Percentiles rank a stretch among this genome's conserved stretches.
Evolutionary conservation across 1,140 invertebrate species (phyloP).

Genomic region (Euwallacea similis): DNA sequence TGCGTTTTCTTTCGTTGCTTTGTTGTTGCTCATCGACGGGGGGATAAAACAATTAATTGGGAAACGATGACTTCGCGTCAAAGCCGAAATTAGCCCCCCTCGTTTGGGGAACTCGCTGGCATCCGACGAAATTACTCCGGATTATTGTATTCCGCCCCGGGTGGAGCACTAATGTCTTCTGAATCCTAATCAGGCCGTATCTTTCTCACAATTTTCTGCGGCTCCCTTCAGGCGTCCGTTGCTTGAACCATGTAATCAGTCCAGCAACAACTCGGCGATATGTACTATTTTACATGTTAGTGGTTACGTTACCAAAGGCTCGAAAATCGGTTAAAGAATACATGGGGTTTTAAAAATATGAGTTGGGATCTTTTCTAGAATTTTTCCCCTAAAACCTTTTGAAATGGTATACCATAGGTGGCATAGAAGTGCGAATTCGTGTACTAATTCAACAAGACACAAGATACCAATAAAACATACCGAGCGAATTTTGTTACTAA

Average conservation of each 20-base stretch:
- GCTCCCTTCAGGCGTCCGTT: slow-evolving; percentile 14
- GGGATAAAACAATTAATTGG: neutral
- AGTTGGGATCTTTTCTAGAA: too few relatives aligned
- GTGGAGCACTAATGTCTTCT: slow-evolving; percentile 30
- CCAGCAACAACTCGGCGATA: slow-evolving; percentile 5
- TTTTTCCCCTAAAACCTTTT: too few relatives aligned
- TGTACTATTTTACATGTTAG: too few relatives aligned
- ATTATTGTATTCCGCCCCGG: slow-evolving; percentile 29
- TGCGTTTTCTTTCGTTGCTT: slow-evolving; percentile 3
- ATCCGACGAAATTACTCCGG: slow-evolving; percentile 14
- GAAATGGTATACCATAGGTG: too few relatives aligned
- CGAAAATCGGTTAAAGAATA: too few relatives aligned
- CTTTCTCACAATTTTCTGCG: slow-evolving; percentile 31
- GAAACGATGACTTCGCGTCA: slow-evolving; percentile 1
- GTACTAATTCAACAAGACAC: too few relatives aligned
- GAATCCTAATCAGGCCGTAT: slow-evolving; percentile 29
- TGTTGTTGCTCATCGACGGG: neutral
- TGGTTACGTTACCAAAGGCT: too few relatives aligned
- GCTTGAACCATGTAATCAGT: slow-evolving; percentile 20
- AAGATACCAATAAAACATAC: too few relatives aligned
- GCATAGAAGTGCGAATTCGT: too few relatives aligned
- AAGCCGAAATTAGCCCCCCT: slow-evolving; percentile 1
- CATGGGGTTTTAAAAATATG: too few relatives aligned
- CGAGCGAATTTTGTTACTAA: too few relatives aligned
- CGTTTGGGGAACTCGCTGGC: slow-evolving; percentile 3